phyloP scores from a whole-genome alignment of 1,140 invertebrate genomes.

The Zophobas atratus region DNA sequence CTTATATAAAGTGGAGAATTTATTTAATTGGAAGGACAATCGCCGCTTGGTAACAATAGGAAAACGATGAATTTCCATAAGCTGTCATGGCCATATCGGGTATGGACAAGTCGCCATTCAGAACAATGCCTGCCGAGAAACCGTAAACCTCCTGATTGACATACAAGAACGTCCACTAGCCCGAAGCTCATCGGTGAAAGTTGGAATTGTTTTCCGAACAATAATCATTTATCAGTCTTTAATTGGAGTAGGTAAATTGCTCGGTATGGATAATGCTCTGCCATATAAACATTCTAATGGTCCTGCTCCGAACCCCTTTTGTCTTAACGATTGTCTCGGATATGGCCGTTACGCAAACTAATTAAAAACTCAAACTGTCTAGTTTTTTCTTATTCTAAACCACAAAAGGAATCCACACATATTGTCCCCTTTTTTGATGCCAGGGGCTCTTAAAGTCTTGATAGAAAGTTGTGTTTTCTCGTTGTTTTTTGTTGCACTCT shows the following conservation, averaged over 20 bases:
- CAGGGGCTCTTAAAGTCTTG: background rate
- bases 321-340: constrained; percentile 53
- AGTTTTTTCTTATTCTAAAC: constrained; percentile 1
- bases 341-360: constrained; percentile 29
- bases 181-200: constrained; percentile 60
- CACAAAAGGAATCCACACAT: background rate
- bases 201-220: constrained; percentile 65
- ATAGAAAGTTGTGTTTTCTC: constrained; percentile 6
- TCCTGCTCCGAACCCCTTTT: constrained; percentile 64
- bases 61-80: constrained; percentile 8
- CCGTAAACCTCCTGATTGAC: constrained; percentile 31
- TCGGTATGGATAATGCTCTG: constrained; percentile 60
- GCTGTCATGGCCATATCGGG: constrained; percentile 11
- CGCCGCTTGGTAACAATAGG: background rate
- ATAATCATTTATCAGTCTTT: constrained; percentile 66
- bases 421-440: background rate
- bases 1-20: no score
- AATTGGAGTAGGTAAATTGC: constrained; percentile 67
- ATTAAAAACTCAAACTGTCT: background rate
- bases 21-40: no score
- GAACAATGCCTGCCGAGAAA: constrained; percentile 3
- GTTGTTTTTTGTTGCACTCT: background rate
- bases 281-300: constrained; percentile 65
- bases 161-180: constrained; percentile 16
- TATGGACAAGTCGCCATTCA: background rate